Evolutionary conservation across 2,888 invertebrate genomes (phyloP), one percentile per base, ranked within the genome.

Genomic region (Agrenia bidenticulata): DNA sequence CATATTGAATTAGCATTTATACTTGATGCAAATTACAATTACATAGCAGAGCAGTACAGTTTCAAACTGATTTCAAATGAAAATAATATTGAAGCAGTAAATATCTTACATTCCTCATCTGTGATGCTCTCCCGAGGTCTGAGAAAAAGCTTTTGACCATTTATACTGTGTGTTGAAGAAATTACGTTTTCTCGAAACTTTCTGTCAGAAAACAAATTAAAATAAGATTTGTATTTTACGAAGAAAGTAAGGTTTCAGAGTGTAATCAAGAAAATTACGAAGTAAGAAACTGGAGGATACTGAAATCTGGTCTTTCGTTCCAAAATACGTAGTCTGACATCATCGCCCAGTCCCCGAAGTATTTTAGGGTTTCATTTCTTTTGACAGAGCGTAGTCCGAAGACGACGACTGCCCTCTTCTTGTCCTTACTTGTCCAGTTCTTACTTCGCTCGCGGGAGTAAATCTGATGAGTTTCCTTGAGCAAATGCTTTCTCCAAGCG

Each of bases 281-380:
- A 9, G 19, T 19, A 11, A 45, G 45, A 15, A 59, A 64, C 39
- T 60, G 39, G 4, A 64, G 7, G 2, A 64, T n/a, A 27, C 54
- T 51, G 17, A 64, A 21, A 42, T 54, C 54, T 1, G 59, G 59
- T 17, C 49, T 39, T 39, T 54, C 56, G 15, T 41, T 59, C 59
- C 59, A 59, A 17, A 19, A 60, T 1, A 64, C 19, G 19, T 58
- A 64, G 23, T 64, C 59, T 1, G 64, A 27, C 7, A 64, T 59
- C 1, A 64, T 2, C 2, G 32, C 5, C n/a, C 24, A 7, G 21
- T 26, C 24, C 11, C 53, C 42, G n/a, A 59, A 60, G 23, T 41
- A 27, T 54, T 54, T 54, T 7, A 54, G 37, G 19, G 15, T 41
- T 13, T 24, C 13, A 2, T 7, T 41, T 11, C 13, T 9, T 19